A percentile compares a stretch with the other conserved stretches of the same genome.
Conservation (phyloP, 2,113 vertebrate genomes). For the Gobiocypris rarus region DNA sequence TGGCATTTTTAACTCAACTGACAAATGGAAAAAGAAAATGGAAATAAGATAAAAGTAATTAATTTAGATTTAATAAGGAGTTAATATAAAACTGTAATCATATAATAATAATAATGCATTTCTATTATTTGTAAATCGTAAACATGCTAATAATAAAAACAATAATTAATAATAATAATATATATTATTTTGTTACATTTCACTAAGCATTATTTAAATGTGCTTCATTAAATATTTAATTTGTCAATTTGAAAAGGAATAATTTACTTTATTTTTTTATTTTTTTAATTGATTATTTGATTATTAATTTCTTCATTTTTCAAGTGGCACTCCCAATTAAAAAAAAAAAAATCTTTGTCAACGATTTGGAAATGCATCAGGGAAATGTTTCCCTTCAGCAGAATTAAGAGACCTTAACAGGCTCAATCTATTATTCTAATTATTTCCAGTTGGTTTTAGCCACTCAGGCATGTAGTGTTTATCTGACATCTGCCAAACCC, state of each 20-base stretch:
- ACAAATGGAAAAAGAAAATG: neutral
- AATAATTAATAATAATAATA: neutral
- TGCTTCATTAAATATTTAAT: neutral
- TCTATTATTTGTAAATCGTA: neutral
- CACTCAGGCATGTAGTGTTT: conserved; percentile 23
- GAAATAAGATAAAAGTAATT: neutral
- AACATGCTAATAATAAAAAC: neutral
- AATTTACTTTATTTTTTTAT: neutral
- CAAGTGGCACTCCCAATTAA: neutral
- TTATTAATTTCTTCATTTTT: neutral
- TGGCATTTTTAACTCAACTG: neutral
- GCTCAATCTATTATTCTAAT: conserved; percentile 18
- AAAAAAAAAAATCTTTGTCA: neutral
- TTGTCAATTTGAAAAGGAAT: neutral
- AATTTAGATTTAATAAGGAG: neutral
- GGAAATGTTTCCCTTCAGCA: conserved; percentile 11
- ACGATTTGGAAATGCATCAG: neutral
- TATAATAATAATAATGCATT: neutral
- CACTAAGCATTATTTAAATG: neutral
- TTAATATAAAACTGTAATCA: neutral
- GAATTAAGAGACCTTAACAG: neutral
- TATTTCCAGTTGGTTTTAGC: conserved; percentile 16
- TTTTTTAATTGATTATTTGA: neutral
- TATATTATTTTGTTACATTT: neutral
- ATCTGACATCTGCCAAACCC: conserved; percentile 31